A percentile compares a stretch with the other conserved stretches of the same genome.
Conservation (phyloP, 2,797 vertebrate species). For the Sylvilagus floridanus region DNA sequence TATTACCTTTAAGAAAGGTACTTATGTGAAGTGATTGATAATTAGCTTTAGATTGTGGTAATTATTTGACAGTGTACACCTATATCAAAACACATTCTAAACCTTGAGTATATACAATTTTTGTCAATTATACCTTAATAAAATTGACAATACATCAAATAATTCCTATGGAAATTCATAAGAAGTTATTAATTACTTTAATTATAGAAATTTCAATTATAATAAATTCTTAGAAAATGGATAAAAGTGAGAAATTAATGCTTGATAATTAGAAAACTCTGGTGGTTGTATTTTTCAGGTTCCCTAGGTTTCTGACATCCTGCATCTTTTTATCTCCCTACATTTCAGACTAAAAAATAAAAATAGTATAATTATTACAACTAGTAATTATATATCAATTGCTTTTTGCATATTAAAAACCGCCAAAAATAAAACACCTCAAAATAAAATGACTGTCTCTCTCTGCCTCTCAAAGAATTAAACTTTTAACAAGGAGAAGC, state of each 20-base stretch:
- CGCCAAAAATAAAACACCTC: too few relatives aligned
- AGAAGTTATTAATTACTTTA: neutral
- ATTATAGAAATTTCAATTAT: neutral
- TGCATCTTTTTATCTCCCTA: neutral
- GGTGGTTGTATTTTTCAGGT: neutral
- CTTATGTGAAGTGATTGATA: neutral
- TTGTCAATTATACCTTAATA: neutral
- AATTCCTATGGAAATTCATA: neutral
- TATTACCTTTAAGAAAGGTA: neutral
- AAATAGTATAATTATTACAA: neutral
- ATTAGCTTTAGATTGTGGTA: neutral
- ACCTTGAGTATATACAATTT: neutral
- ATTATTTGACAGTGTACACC: neutral
- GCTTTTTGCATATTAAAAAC: neutral
- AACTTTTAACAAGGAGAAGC: too few relatives aligned
- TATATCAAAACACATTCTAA: neutral
- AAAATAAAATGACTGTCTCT: neutral
- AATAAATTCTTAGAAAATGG: constrained; percentile 1
- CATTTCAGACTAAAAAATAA: neutral
- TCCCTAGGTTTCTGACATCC: neutral
- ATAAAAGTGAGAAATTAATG: neutral
- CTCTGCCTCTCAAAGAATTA: too few relatives aligned
- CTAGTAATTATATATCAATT: neutral
- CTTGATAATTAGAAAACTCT: neutral
- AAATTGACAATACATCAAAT: neutral